Percentiles rank a stretch among this genome's conserved stretches.
phyloP scores from a whole-genome alignment of 37 sponge, comb jelly and placozoan species.

The Chondrosia reniformis region DNA sequence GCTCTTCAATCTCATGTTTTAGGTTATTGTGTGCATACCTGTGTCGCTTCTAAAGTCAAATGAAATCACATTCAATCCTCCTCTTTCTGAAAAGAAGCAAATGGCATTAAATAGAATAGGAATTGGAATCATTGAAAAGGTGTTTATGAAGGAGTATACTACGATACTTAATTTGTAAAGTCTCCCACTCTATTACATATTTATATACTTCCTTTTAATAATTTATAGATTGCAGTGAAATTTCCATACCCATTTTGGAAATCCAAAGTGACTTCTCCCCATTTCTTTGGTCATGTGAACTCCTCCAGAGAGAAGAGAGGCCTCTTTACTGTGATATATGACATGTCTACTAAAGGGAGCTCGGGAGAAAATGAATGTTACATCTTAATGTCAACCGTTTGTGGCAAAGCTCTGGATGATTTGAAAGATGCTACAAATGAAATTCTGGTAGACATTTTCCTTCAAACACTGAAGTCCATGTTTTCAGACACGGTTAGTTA shows the following conservation, averaged over 20 bases:
- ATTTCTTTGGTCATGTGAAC: constrained; percentile 84
- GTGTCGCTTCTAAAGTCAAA: constrained; percentile 63
- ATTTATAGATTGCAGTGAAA: constrained; percentile 59
- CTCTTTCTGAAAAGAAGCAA: constrained; percentile 62
- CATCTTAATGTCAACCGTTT: constrained; percentile 59
- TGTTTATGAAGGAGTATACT: background rate
- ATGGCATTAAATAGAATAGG: constrained; percentile 70
- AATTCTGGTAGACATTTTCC: constrained; percentile 45
- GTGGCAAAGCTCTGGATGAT: constrained; percentile 61
- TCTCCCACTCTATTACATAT: background rate
- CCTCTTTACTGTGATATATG: constrained; percentile 82
- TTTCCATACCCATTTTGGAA: constrained; percentile 79
- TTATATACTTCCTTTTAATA: background rate
- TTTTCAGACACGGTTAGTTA: constrained; percentile 45
- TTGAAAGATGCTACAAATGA: constrained; percentile 25
- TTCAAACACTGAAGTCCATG: constrained; percentile 53
- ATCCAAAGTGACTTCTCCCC: constrained; percentile 52
- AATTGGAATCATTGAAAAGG: constrained; percentile 86
- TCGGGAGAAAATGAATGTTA: background rate
- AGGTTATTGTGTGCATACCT: constrained; percentile 89
- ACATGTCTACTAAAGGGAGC: constrained; percentile 18
- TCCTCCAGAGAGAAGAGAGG: constrained; percentile 43
- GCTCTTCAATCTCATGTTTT: background rate
- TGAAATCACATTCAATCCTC: constrained; percentile 56
- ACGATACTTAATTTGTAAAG: background rate